These are phyloP conservation scores for Cyanoderma ruficeps DNA, from an alignment of 2,113 vertebrate genomes.

Conservation along the genomic window DNA sequence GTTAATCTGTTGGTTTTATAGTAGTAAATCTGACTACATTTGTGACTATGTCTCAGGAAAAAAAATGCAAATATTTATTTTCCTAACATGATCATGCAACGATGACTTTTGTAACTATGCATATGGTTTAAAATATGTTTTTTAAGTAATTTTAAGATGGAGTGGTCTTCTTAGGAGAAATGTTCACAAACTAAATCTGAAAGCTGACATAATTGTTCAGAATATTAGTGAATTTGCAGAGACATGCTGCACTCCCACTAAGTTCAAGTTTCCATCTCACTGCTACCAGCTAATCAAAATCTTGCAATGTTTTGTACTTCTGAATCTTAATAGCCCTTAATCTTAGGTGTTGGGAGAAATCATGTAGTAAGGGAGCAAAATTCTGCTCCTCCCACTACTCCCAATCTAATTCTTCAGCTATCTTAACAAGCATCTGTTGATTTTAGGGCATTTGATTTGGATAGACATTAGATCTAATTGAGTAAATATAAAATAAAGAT, in stretches of 20 bases:
- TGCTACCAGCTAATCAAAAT: slow-evolving; percentile 53
- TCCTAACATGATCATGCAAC: background rate
- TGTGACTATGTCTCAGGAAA: background rate
- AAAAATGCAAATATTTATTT: background rate
- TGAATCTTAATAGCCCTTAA: background rate
- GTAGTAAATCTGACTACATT: background rate
- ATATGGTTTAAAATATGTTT: background rate
- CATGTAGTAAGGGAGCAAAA: slow-evolving; percentile 6
- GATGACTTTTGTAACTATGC: background rate
- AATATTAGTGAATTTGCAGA: slow-evolving; percentile 55
- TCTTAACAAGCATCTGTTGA: background rate
- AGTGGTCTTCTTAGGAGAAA: background rate
- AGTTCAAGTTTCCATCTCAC: slow-evolving; percentile 23
- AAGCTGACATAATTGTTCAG: slow-evolving; percentile 17
- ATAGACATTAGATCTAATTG: background rate
- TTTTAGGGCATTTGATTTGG: background rate
- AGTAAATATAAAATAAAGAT: slow-evolving; percentile 47
- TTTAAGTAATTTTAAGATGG: background rate
- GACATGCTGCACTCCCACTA: slow-evolving; percentile 35
- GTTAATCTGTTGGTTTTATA: background rate
- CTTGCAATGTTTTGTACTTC: background rate
- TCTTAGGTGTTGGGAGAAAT: slow-evolving; percentile 3
- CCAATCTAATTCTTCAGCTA: background rate
- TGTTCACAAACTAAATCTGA: slow-evolving; percentile 18
- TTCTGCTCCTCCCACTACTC: background rate